Conservation (phyloP, 2,888 invertebrate species). For the Caenorhabditis angaria region DNA sequence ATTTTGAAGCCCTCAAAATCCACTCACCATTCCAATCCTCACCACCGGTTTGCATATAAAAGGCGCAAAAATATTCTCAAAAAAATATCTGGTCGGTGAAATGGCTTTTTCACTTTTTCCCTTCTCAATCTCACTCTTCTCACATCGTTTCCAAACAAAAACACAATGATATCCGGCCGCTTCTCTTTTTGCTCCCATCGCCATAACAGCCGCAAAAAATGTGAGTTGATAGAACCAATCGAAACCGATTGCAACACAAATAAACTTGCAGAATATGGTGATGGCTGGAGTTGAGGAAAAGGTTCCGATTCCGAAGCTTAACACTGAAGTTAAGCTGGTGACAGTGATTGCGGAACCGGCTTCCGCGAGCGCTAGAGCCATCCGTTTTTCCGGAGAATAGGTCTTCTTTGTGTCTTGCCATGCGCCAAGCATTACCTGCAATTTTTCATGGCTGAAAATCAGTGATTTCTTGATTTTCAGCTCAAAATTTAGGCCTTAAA, state of each 20-base stretch:
- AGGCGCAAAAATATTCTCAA: conserved; percentile 66
- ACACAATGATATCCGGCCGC: conserved; percentile 71
- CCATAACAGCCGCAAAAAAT: conserved; percentile 71
- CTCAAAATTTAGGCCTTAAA: no score
- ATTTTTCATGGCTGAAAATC: no score
- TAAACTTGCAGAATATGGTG: conserved; percentile 71
- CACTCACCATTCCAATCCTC: conserved; percentile 45
- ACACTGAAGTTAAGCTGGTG: conserved; percentile 69
- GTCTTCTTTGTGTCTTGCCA: conserved; percentile 71
- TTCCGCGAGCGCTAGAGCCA: conserved; percentile 69
- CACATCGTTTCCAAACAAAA: conserved; percentile 67
- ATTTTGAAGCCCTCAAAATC: background rate
- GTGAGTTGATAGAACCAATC: conserved; percentile 72
- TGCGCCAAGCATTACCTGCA: conserved; percentile 70
- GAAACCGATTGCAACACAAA: conserved; percentile 68
- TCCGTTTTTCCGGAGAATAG: conserved; percentile 63
- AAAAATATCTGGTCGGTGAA: conserved; percentile 68
- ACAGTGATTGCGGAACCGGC: conserved; percentile 71
- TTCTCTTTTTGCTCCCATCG: conserved; percentile 68
- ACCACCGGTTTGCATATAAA: conserved; percentile 64
- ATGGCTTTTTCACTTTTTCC: conserved; percentile 58
- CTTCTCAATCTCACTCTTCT: conserved; percentile 61
- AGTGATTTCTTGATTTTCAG: no score
- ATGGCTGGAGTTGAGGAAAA: conserved; percentile 70
- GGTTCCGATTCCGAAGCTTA: conserved; percentile 71